phyloP scores from a whole-genome alignment of 2,888 invertebrate species.

The Steinernema carpocapsae region DNA sequence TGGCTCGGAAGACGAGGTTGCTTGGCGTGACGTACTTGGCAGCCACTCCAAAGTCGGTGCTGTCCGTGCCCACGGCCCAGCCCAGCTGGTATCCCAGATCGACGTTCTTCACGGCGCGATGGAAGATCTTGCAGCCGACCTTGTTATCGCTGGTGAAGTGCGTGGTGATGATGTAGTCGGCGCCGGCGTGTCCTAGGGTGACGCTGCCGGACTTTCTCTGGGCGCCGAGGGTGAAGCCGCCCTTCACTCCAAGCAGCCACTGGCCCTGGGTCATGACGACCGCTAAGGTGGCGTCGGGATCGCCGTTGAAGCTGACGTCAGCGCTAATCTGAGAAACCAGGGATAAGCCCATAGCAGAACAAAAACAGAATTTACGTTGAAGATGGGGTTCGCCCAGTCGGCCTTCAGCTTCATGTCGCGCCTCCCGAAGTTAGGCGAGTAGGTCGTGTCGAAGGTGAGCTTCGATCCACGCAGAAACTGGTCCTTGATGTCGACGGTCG shows the following conservation, averaged over 20 bases:
- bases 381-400: conserved; percentile 82
- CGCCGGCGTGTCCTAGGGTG: conserved; percentile 38
- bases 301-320: conserved; percentile 59
- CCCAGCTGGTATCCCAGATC: conserved; percentile 65
- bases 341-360: too few species aligned
- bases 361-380: conserved; percentile 68
- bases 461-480: conserved; percentile 89
- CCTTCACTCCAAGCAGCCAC: conserved; percentile 87
- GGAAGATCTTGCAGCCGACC: conserved; percentile 57
- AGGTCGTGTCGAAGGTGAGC: conserved; percentile 86
- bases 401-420: conserved; percentile 89
- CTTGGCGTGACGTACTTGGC: conserved; percentile 62
- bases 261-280: conserved; percentile 72
- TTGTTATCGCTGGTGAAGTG: conserved; percentile 53
- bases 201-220: conserved; percentile 87
- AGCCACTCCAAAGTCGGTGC: conserved; percentile 61
- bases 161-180: conserved; percentile 83
- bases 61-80: conserved; percentile 63
- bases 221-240: conserved; percentile 88
- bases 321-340: conserved; percentile 52
- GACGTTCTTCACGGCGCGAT: conserved; percentile 62
- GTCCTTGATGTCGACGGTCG: conserved; percentile 88
- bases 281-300: conserved; percentile 61
- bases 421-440: conserved; percentile 92
- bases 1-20: conserved; percentile 63